Evolutionary conservation across 1,140 invertebrate genomes (phyloP).

Genomic region (Aphelinus atriplicis): DNA sequence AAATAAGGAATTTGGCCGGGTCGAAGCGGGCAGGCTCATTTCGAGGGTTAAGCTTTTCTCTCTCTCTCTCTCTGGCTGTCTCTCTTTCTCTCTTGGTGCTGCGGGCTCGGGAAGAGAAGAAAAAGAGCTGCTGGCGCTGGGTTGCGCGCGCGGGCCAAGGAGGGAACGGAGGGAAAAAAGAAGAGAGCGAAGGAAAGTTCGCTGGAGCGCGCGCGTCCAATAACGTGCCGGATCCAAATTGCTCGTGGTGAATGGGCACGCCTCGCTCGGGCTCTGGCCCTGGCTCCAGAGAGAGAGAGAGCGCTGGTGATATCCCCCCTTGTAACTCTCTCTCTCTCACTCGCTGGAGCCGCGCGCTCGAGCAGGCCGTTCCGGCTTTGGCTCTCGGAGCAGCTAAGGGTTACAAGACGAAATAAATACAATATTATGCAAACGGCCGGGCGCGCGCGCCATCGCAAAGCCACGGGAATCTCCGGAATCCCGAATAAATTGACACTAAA

Average conservation of each 20-base stretch:
- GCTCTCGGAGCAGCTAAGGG: conserved; percentile 33
- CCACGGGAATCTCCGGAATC: conserved; percentile 61
- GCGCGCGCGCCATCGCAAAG: conserved; percentile 38
- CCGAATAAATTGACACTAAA: conserved; percentile 65
- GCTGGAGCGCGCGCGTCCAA: conserved; percentile 39
- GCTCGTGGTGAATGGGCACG: conserved; percentile 38
- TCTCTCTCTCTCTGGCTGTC: no score
- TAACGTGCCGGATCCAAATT: conserved; percentile 41
- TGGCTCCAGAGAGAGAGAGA: background rate
- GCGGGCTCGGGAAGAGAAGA: background rate
- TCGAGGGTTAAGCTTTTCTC: no score
- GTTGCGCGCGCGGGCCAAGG: conserved; percentile 12
- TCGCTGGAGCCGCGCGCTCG: background rate
- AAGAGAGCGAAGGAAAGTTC: conserved; percentile 36
- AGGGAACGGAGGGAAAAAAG: conserved; percentile 45
- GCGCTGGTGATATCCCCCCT: conserved; percentile 32
- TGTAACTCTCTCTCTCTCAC: conserved; percentile 45
- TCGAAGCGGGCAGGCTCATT: no score
- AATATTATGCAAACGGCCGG: conserved; percentile 63
- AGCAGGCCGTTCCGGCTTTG: background rate
- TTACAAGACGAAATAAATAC: conserved; percentile 63
- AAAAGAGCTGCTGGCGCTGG: background rate
- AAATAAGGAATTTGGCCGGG: background rate
- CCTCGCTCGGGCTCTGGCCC: conserved; percentile 12
- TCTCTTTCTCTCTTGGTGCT: background rate